These are phyloP conservation scores for Patiria miniata DNA, from an alignment of 35 echinoderm and acorn worm species.

Conservation along the genomic window DNA sequence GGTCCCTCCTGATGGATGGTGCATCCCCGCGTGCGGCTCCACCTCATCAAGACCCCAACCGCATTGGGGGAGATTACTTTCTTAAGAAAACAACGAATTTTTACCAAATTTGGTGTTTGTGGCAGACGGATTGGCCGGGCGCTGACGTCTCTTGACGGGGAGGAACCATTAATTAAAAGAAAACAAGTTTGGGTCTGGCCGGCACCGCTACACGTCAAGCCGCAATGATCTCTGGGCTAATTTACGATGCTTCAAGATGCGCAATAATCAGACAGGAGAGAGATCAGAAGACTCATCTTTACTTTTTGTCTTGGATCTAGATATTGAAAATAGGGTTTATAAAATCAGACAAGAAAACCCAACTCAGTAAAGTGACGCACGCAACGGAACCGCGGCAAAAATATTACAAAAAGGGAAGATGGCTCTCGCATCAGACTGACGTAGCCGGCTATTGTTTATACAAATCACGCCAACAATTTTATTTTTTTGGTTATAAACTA, in stretches of 20 bases:
- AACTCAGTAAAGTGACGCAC: too few species aligned
- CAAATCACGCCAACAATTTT: too few species aligned
- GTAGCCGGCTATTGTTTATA: too few species aligned
- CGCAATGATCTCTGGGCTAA: background rate
- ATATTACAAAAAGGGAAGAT: too few species aligned
- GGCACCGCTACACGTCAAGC: constrained; percentile 13
- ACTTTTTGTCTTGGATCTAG: too few species aligned
- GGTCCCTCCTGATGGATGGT: background rate
- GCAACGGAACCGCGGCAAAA: too few species aligned
- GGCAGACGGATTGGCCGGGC: constrained; percentile 9
- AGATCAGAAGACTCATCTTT: too few species aligned
- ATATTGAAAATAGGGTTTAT: too few species aligned
- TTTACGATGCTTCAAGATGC: background rate
- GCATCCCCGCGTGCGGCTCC: background rate
- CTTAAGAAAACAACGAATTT: constrained; percentile 44
- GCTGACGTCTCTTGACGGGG: constrained; percentile 24
- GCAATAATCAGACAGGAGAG: too few species aligned
- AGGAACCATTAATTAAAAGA: constrained; percentile 16
- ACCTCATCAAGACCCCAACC: background rate
- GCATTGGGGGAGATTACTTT: constrained; percentile 19
- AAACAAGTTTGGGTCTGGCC: background rate
- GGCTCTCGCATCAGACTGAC: too few species aligned
- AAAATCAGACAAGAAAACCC: too few species aligned
- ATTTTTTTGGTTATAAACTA: too few species aligned
- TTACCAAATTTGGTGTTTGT: constrained; percentile 42